Evolutionary conservation across 2,113 vertebrate genomes (phyloP).

Genomic region (Sisor rabdophorus): DNA sequence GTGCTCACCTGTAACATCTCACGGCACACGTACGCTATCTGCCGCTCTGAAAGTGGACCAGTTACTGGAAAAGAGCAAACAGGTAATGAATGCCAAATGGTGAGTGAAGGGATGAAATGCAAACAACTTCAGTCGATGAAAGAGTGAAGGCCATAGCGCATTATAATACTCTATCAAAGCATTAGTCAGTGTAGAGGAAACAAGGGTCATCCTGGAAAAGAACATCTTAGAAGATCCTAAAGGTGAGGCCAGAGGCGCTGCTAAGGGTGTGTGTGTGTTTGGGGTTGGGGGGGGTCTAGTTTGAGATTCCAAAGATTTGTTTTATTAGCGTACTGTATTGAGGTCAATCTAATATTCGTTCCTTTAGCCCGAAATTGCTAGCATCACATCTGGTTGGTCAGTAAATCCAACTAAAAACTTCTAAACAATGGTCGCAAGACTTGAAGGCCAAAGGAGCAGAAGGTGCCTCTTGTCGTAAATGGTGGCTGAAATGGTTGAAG

Average conservation of each 20-base stretch:
- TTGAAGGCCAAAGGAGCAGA: no score
- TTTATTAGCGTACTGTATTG: no score
- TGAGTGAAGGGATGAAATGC: not conserved
- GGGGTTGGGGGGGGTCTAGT: no score
- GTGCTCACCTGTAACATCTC: constrained; percentile 82
- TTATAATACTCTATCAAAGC: not conserved
- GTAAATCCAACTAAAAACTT: no score
- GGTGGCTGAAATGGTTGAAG: no score
- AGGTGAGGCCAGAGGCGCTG: not conserved
- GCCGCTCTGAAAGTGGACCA: constrained; percentile 78
- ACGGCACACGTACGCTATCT: constrained; percentile 84
- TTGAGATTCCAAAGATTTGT: no score
- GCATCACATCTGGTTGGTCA: no score
- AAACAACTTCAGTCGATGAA: not conserved
- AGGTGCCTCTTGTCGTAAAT: no score
- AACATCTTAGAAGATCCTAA: not conserved
- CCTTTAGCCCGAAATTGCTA: no score
- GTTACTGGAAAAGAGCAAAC: constrained; percentile 67
- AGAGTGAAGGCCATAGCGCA: not conserved
- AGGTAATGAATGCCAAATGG: not conserved
- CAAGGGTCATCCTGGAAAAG: not conserved
- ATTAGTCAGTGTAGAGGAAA: not conserved
- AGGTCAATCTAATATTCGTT: no score
- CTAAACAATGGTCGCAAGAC: no score
- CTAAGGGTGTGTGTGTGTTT: no score